Base-by-base conservation (phyloP, 2,888 invertebrate genomes). In the Mamestra brassicae region DNA sequence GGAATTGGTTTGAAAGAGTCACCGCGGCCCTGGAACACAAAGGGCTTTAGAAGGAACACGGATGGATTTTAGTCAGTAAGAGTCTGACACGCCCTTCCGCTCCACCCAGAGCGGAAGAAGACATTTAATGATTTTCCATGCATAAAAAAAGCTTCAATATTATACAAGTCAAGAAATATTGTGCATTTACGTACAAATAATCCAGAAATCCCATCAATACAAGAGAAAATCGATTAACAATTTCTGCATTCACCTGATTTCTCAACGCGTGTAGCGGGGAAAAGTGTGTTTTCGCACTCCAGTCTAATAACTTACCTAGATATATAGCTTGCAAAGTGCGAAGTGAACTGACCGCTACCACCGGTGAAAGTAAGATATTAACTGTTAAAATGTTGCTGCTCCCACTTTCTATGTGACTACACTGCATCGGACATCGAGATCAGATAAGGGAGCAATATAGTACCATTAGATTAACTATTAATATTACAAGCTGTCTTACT, bases 301-400 rank as follows among this genome's bases (percentile, higher is more conserved):
- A 72, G 63, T 70, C 8, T 57, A 85, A 63, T 82, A 76, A 83
- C 61, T 74, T 60, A 79, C 61, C 60, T 54, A 57, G 26, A 26
- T 26, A 26, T 26, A 4, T 58, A 69, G 52, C 36, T 34, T 64
- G 54, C 62, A 36, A 58, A 69, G 64, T 79, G 72, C 83, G 62
- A 87, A 85, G 80, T 70, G 10, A 78, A 83, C 87, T 85, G 85
- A 87, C 80, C 83, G 80, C 80, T 87, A 85, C 74, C 74, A 63
- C 66, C 15, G 45, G 87, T 74, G 85, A 85, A 85, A 85, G 85
- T 79, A 72, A 72, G 60, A 63, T 63, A 77, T 69, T 67, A 77
- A 85, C 80, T 58, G 78, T 81, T 85, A 61, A 73, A 85, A 73
- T 74, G 82, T 82, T 67, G 70, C 64, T 71, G 64, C 76, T 66